phyloP scores from a whole-genome alignment of 2,888 invertebrate genomes.

The Bombylius major region DNA sequence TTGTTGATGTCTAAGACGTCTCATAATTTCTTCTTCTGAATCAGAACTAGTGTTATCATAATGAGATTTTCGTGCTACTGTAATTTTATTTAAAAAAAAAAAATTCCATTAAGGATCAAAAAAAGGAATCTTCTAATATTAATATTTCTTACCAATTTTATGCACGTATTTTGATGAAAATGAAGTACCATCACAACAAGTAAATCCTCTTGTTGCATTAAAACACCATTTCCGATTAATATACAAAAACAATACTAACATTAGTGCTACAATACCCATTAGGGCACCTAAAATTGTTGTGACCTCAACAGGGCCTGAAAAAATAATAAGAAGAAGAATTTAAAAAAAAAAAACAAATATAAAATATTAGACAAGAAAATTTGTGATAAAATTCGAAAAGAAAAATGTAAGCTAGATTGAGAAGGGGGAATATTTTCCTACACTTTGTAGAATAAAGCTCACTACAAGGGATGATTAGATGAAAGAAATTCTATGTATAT shows the following conservation, averaged over 20 bases:
- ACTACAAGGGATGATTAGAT: no score
- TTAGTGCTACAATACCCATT: conserved; percentile 67
- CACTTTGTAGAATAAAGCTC: no score
- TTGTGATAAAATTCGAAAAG: no score
- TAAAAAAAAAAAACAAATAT: background rate
- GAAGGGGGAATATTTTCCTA: no score
- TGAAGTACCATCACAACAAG: conserved; percentile 47
- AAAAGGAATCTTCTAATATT: background rate
- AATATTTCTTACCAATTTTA: conserved; percentile 29
- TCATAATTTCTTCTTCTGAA: conserved; percentile 56
- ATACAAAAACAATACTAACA: conserved; percentile 76
- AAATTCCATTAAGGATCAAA: background rate
- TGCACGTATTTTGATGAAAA: conserved; percentile 34
- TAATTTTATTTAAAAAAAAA: background rate
- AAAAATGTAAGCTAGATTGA: no score
- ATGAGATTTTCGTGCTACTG: conserved; percentile 29
- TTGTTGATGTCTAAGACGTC: conserved; percentile 42
- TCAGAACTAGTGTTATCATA: conserved; percentile 50
- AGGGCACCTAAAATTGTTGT: conserved; percentile 80
- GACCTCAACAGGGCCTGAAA: conserved; percentile 54
- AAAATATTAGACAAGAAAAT: no score
- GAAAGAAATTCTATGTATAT: no score
- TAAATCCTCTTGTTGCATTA: conserved; percentile 45
- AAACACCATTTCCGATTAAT: conserved; percentile 68
- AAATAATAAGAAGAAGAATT: background rate